Base-by-base conservation (phyloP, 2,888 invertebrate species). In the Antitype chi region DNA sequence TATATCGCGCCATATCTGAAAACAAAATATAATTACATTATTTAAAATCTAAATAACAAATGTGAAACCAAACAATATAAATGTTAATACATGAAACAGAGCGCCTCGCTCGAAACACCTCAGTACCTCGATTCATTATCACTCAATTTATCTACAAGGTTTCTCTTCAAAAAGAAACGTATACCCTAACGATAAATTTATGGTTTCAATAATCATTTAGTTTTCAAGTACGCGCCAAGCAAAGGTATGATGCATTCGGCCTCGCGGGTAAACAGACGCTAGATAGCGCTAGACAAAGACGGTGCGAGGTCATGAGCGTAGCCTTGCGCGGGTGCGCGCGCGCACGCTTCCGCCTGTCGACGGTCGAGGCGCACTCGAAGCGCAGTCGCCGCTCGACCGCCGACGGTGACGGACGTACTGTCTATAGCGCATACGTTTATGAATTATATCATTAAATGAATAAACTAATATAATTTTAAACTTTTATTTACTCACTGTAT, bases 271-370 rank as follows among this genome's bases (percentile, higher is more conserved):
- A 95, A 96, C 95, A 95, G 95, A 94, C 95, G 94, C 90, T 95
- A 96, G 96, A 96, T 96, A 96, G 95, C 93, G 93, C 95, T 96
- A 96, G 96, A 96, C 96, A 96, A 96, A 96, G 96, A 96, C 96
- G 95, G 93, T 88, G 95, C 96, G 96, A 96, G 96, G 96, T 96
- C 96, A 96, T 94, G 96, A 96, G 96, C 96, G 95, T 93, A 96
- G 96, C 96, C 96, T 96, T 96, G 96, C 93, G 95, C 95, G 95
- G 94, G 95, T 94, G 95, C 94, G 94, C 94, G 93, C 91, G 93
- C 94, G 93, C 92, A 91, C 93, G 94, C 95, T 95, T 95, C 95
- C 96, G 95, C 96, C 95, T 95, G 93, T 94, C 94, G 94, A 93
- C 93, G 92, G 88, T 85, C 87, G 90, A 85, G 84, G 86, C 90